Percentiles rank a stretch among this genome's conserved stretches.
Evolutionary conservation across 1,140 invertebrate genomes (phyloP).

Genomic region (Calycopis cecrops): DNA sequence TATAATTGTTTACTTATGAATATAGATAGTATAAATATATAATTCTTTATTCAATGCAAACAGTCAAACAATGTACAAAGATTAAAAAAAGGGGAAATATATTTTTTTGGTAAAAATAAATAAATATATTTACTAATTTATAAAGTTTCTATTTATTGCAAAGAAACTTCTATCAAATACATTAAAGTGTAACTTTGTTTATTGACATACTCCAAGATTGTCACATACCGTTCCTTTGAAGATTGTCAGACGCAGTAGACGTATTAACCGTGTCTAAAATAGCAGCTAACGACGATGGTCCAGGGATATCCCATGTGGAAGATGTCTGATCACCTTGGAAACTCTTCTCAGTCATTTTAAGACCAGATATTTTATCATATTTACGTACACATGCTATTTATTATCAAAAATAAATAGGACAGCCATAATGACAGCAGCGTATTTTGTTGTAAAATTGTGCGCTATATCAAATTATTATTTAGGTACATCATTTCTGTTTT

Average conservation of each 20-base stretch:
- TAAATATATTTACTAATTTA: no score
- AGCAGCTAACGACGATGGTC: conserved; percentile 62
- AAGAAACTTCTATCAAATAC: no score
- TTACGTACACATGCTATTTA: conserved; percentile 7
- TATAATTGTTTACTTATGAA: no score
- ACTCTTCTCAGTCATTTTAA: conserved; percentile 59
- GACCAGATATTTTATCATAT: neutral
- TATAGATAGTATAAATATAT: no score
- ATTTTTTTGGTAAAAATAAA: no score
- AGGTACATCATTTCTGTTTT: neutral
- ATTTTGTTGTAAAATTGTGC: neutral
- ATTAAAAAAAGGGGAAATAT: no score
- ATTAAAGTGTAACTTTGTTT: neutral
- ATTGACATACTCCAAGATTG: neutral
- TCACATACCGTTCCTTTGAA: conserved; percentile 48
- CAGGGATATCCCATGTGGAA: conserved; percentile 63
- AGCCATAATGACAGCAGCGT: conserved; percentile 7
- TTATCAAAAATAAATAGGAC: conserved; percentile 3
- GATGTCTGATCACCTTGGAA: conserved; percentile 54
- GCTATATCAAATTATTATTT: neutral
- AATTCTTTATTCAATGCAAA: no score
- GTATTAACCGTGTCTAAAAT: conserved; percentile 69
- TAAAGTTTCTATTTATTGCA: no score
- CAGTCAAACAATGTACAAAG: no score
- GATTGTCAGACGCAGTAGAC: conserved; percentile 55